Conservation (phyloP, 2,888 invertebrate species). For the Drosophila demipolita region DNA sequence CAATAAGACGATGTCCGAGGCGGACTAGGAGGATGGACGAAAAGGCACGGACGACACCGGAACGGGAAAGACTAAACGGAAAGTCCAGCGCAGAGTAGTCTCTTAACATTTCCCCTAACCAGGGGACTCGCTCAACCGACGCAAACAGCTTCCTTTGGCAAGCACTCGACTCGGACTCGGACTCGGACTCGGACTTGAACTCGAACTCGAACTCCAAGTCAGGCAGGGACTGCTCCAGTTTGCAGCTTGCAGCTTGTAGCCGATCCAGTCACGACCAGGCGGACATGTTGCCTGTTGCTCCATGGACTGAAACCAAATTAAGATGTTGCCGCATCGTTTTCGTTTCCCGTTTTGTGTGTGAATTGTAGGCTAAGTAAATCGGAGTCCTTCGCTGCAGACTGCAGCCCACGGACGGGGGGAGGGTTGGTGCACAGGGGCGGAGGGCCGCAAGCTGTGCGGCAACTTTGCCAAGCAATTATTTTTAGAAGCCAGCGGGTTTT, state of each 20-base stretch:
- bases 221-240: background rate
- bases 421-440: background rate
- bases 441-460: slow-evolving; percentile 62
- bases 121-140: slow-evolving; percentile 69
- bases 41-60: background rate
- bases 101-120: slow-evolving; percentile 60
- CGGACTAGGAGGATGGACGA: background rate
- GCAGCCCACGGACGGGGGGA: background rate
- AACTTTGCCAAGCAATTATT: slow-evolving; percentile 78
- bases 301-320: slow-evolving; percentile 58
- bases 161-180: slow-evolving; percentile 9
- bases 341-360: slow-evolving; percentile 41
- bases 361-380: background rate
- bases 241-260: slow-evolving; percentile 2
- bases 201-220: background rate
- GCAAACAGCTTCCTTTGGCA: slow-evolving; percentile 72
- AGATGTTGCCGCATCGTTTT: slow-evolving; percentile 65
- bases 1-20: slow-evolving; percentile 1
- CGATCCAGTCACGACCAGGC: slow-evolving; percentile 1
- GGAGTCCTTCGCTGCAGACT: background rate
- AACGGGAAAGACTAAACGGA: slow-evolving; percentile 27
- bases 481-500: slow-evolving; percentile 45
- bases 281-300: slow-evolving; percentile 47
- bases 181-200: background rate
- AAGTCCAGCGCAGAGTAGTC: slow-evolving; percentile 47